Percentiles rank a stretch among this genome's conserved stretches.
phyloP scores from a whole-genome alignment of 2,797 vertebrate genomes.

The Argyrosomus regius region DNA sequence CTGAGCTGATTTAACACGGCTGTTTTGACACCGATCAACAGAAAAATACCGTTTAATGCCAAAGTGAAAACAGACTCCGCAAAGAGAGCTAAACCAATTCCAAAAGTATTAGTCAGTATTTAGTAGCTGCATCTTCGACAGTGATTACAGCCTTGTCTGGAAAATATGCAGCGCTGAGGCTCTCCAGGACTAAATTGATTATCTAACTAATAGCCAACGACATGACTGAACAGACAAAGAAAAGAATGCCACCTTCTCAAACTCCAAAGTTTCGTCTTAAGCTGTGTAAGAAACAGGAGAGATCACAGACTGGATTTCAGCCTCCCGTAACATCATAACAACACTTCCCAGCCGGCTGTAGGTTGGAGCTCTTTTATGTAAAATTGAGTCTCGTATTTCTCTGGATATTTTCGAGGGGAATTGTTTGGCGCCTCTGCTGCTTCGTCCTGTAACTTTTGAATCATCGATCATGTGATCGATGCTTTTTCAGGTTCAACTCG shows the following conservation, averaged over 20 bases:
- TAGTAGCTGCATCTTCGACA: neutral
- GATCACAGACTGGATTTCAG: neutral
- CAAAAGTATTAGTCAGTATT: neutral
- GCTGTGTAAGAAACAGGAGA: neutral
- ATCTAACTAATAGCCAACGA: neutral
- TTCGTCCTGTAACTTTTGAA: no score
- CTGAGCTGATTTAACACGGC: neutral
- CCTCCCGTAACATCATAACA: neutral
- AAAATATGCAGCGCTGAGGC: neutral
- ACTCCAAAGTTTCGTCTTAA: neutral
- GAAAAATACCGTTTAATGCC: neutral
- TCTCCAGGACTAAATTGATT: neutral
- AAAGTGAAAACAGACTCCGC: no score
- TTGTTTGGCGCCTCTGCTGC: neutral
- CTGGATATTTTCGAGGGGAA: conserved; percentile 1
- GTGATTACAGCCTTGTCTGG: neutral
- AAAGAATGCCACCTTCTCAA: neutral
- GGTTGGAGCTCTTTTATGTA: neutral
- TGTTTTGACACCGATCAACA: neutral
- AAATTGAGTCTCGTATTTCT: neutral
- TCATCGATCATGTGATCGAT: no score
- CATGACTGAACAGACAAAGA: neutral
- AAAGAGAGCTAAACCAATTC: neutral
- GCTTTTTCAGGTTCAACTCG: no score
- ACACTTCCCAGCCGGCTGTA: neutral